Evolutionary conservation across 2,113 vertebrate species (phyloP).

Genomic region (Thryonomys swinderianus): DNA sequence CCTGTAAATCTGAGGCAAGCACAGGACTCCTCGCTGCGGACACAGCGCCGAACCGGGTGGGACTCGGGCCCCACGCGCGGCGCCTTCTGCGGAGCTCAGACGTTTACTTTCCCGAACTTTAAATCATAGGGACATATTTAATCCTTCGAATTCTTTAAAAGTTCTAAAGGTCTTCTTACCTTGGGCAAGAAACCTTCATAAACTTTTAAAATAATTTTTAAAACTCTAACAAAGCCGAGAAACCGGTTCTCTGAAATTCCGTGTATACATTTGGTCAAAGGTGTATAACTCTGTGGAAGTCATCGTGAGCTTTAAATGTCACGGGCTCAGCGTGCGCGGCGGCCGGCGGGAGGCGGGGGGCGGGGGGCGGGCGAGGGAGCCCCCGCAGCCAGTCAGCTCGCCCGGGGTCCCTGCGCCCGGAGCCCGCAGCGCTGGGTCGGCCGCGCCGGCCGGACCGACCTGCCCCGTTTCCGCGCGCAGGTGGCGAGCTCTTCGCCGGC

Average conservation of each 20-base stretch:
- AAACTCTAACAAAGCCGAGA: neutral
- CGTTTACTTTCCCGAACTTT: neutral
- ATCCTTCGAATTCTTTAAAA: neutral
- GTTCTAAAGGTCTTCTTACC: neutral
- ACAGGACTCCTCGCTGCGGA: neutral
- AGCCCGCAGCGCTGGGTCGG: no score
- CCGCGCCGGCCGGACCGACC: no score
- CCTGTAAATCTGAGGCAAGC: neutral
- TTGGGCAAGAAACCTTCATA: neutral
- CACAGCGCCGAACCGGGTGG: no score
- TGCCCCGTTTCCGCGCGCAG: constrained; percentile 76
- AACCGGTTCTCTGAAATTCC: neutral
- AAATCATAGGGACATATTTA: neutral
- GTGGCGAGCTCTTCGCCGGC: constrained; percentile 92
- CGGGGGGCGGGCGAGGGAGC: no score
- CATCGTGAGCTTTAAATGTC: neutral
- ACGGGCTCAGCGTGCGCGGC: no score
- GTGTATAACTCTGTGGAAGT: neutral
- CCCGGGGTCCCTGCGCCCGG: no score
- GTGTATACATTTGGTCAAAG: neutral
- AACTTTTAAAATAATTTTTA: neutral
- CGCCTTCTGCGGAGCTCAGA: neutral
- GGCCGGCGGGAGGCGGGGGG: no score
- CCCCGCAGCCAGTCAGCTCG: no score
- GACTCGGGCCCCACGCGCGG: neutral